phyloP scores from a whole-genome alignment of 2,113 vertebrate genomes.

The Cichladusa arquata region DNA sequence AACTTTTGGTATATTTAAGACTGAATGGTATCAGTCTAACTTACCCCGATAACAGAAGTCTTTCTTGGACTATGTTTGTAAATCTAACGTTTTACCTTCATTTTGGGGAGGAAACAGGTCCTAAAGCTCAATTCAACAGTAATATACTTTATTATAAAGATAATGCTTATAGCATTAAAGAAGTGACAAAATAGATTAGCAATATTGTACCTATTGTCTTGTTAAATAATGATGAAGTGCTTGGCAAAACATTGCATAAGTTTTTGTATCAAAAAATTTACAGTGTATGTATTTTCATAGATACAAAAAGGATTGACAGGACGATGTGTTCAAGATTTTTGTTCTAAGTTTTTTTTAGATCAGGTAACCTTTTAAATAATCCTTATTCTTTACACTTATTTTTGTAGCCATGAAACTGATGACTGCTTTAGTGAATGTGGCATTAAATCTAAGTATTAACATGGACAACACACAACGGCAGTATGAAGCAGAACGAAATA shows the following conservation, averaged over 20 bases:
- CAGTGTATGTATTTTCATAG: neutral
- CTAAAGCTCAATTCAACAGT: neutral
- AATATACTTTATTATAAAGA: neutral
- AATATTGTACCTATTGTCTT: neutral
- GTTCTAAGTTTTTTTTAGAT: neutral
- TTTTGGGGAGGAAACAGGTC: neutral
- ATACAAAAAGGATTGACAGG: neutral
- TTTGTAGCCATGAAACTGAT: constrained; percentile 96
- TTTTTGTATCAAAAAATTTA: neutral
- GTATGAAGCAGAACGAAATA: constrained; percentile 96
- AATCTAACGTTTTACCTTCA: neutral
- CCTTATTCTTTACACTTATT: neutral
- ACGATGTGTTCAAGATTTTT: neutral
- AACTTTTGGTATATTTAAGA: neutral
- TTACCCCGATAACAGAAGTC: neutral
- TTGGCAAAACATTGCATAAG: neutral
- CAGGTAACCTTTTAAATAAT: neutral
- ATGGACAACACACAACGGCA: constrained; percentile 99
- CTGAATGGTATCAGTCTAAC: neutral
- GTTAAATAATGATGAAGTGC: neutral
- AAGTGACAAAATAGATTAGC: neutral
- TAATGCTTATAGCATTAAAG: neutral
- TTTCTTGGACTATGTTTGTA: neutral
- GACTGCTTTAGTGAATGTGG: constrained; percentile 99
- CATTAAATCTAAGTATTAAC: constrained; percentile 98